phyloP scores from a whole-genome alignment of 2,797 vertebrate species.

The Parauchenoglanis ngamensis region DNA sequence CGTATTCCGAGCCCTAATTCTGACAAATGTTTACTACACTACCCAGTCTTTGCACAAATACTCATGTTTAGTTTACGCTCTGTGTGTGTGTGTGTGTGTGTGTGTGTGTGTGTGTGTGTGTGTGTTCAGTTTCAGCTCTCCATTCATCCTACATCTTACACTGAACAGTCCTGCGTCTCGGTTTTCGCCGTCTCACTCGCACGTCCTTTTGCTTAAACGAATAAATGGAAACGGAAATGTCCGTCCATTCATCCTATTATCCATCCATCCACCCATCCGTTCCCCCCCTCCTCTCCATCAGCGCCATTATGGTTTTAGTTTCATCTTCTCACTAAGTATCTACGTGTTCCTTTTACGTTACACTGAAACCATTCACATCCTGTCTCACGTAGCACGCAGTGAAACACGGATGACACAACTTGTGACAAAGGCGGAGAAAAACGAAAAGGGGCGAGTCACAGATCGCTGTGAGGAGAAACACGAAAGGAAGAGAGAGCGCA shows the following conservation, averaged over 20 bases:
- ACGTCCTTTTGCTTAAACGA: not conserved
- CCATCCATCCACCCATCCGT: not conserved
- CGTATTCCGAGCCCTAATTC: not conserved
- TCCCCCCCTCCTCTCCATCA: not conserved
- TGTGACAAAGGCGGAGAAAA: not conserved
- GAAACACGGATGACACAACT: not conserved
- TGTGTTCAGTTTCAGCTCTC: not conserved
- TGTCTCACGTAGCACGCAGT: not conserved
- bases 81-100: not conserved
- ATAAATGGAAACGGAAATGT: not conserved
- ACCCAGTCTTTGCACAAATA: not conserved
- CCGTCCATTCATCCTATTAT: not conserved
- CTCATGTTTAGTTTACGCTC: too few relatives aligned
- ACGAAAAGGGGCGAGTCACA: not conserved
- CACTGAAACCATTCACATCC: not conserved
- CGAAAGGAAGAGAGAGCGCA: not conserved
- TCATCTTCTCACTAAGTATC: not conserved
- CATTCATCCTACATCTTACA: not conserved
- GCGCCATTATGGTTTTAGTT: too few relatives aligned
- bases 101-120: not conserved
- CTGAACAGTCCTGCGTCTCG: not conserved
- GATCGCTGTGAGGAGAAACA: not conserved
- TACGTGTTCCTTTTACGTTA: not conserved
- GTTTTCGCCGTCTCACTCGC: not conserved
- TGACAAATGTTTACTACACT: not conserved